Percentiles rank a stretch among this genome's conserved stretches.
Evolutionary conservation across 2,888 invertebrate genomes (phyloP).

Genomic region (Rugalucina vietnamica): DNA sequence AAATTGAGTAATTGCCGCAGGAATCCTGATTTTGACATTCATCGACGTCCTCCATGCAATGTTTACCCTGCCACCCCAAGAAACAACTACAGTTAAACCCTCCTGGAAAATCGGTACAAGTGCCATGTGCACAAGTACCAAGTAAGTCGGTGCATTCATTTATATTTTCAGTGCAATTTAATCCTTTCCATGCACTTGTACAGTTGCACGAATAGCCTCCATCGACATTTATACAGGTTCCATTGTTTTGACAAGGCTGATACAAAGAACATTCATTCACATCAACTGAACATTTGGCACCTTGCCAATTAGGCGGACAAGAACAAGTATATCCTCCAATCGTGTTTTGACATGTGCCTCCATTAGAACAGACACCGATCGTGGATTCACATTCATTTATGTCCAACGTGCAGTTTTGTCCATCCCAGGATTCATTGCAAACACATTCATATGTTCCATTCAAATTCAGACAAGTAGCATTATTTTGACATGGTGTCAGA

Average conservation of each 20-base stretch:
- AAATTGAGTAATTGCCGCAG: conserved; percentile 22
- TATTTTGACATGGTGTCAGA: conserved; percentile 16
- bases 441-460: conserved; percentile 16
- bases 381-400: conserved; percentile 3
- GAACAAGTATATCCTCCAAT: conserved; percentile 42
- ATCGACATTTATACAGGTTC: conserved; percentile 96
- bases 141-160: conserved; percentile 23
- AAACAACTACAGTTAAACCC: conserved; percentile 51
- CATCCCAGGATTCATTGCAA: conserved; percentile 6
- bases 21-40: conserved; percentile 29
- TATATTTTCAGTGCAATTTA: conserved; percentile 88
- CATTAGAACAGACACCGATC: background rate
- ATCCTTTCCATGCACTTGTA: conserved; percentile 82
- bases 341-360: conserved; percentile 32
- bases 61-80: conserved; percentile 42
- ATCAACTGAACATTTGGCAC: conserved; percentile 54
- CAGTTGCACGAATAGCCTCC: conserved; percentile 85
- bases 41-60: conserved; percentile 43
- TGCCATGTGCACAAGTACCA: conserved; percentile 29
- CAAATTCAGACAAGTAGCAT: conserved; percentile 29
- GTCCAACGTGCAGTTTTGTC: conserved; percentile 5
- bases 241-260: conserved; percentile 93
- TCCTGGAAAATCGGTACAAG: conserved; percentile 37
- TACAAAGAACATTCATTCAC: conserved; percentile 85
- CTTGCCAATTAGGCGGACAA: conserved; percentile 43